A percentile compares a stretch with the other conserved stretches of the same genome.
Evolutionary conservation across 1,140 invertebrate genomes (phyloP).

Genomic region (Caenorhabditis tropicalis): DNA sequence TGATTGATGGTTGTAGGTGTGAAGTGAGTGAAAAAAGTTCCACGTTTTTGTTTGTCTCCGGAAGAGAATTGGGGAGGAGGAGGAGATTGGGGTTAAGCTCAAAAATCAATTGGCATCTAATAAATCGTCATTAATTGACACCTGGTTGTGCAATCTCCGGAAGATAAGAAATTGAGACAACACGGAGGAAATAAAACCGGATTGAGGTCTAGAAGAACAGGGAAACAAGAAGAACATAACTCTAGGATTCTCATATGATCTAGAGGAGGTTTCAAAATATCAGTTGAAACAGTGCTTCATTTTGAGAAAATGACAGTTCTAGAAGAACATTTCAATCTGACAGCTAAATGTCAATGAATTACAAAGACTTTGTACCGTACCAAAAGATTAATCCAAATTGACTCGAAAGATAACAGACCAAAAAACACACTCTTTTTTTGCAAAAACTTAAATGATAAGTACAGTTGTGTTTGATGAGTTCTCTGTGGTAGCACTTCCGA

Average conservation of each 20-base stretch:
- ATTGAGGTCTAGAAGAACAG: background rate
- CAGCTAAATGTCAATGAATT: too few relatives aligned
- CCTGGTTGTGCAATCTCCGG: background rate
- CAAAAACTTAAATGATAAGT: background rate
- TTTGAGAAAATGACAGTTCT: too few relatives aligned
- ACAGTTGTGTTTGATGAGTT: background rate
- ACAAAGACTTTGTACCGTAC: too few relatives aligned
- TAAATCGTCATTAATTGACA: constrained; percentile 28
- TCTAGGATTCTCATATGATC: background rate
- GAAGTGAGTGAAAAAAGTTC: constrained; percentile 27
- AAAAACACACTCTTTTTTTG: background rate
- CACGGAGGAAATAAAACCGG: background rate
- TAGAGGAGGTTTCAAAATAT: background rate
- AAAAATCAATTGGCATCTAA: constrained; percentile 21
- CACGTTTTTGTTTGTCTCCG: constrained; percentile 33
- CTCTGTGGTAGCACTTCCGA: background rate
- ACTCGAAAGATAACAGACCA: background rate
- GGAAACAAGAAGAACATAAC: too few relatives aligned
- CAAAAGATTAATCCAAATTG: too few relatives aligned
- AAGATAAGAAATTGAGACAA: background rate
- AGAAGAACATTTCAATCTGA: too few relatives aligned
- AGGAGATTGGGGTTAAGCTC: background rate
- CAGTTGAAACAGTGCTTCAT: too few relatives aligned
- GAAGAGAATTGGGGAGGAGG: background rate
- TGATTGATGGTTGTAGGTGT: constrained; percentile 34